A percentile compares a stretch with the other conserved stretches of the same genome.
These are phyloP conservation scores for Anaspis maculata DNA, from an alignment of 2,888 invertebrate species.

Conservation along the genomic window DNA sequence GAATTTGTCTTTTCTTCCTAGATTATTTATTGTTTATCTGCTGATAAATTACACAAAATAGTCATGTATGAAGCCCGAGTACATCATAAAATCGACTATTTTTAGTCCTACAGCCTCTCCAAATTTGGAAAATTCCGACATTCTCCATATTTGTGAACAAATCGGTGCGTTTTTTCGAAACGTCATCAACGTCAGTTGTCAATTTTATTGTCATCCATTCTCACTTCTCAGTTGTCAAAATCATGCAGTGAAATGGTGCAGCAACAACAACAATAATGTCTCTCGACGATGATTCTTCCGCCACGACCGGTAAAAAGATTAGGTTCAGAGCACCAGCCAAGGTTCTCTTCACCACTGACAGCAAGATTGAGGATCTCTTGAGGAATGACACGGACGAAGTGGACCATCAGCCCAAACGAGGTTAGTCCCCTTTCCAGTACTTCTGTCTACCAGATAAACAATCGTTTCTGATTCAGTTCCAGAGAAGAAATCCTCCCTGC, in stretches of 20 bases:
- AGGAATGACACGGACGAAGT: conserved; percentile 27
- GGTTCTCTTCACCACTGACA: conserved; percentile 37
- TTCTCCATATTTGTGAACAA: too few species aligned
- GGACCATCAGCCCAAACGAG: conserved; percentile 24
- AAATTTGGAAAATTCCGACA: too few species aligned
- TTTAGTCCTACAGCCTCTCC: too few species aligned
- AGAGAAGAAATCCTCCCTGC: conserved; percentile 41
- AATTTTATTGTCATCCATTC: conserved; percentile 3
- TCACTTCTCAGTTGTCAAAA: conserved; percentile 8
- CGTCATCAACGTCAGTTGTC: too few species aligned
- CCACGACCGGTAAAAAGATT: conserved; percentile 36
- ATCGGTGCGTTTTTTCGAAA: too few species aligned
- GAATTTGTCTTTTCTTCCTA: too few species aligned
- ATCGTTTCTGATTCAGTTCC: conserved; percentile 12
- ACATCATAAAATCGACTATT: too few species aligned
- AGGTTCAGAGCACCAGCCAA: conserved; percentile 43
- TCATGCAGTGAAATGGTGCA: conserved; percentile 7
- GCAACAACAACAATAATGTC: conserved; percentile 6
- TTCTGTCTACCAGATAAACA: not conserved
- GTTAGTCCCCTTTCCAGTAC: conserved; percentile 2
- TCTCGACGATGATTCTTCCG: conserved; percentile 7
- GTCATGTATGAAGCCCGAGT: too few species aligned
- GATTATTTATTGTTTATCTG: too few species aligned
- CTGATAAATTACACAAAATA: too few species aligned
- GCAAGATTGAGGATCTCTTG: conserved; percentile 37